These are phyloP conservation scores for Empidonax traillii DNA, from an alignment of 2,113 vertebrate species.

Conservation along the genomic window DNA sequence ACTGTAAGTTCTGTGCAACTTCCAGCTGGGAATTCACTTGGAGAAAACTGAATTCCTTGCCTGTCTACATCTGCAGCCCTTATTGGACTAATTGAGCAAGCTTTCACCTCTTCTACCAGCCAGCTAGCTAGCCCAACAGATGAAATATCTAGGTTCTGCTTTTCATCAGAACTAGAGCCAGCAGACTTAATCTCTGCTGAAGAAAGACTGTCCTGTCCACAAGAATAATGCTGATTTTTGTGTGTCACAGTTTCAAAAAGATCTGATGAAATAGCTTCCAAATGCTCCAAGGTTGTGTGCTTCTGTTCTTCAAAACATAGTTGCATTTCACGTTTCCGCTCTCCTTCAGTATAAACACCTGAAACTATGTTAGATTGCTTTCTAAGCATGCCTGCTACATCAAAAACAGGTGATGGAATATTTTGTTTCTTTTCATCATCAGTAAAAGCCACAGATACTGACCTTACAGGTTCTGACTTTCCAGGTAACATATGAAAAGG, in stretches of 20 bases:
- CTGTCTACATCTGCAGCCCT: neutral
- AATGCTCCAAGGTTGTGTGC: neutral
- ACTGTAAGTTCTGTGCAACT: neutral
- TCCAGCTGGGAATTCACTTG: neutral
- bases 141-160: neutral
- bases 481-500: neutral
- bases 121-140: constrained; percentile 3
- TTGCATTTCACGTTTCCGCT: neutral
- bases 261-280: neutral
- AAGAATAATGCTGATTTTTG: neutral
- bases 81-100: neutral
- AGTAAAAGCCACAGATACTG: neutral
- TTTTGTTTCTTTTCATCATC: constrained; percentile 33
- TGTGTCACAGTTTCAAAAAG: neutral
- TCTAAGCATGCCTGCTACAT: neutral
- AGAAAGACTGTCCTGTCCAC: neutral
- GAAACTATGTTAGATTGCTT: neutral
- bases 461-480: neutral
- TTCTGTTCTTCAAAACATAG: neutral
- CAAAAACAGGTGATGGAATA: neutral
- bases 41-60: neutral
- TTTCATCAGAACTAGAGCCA: neutral
- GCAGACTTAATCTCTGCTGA: neutral
- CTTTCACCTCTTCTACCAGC: constrained; percentile 30
- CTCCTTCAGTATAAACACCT: neutral